A percentile compares a stretch with the other conserved stretches of the same genome.
Evolutionary conservation across 2,113 vertebrate genomes (phyloP).

Genomic region (Xyliphius kryptos): DNA sequence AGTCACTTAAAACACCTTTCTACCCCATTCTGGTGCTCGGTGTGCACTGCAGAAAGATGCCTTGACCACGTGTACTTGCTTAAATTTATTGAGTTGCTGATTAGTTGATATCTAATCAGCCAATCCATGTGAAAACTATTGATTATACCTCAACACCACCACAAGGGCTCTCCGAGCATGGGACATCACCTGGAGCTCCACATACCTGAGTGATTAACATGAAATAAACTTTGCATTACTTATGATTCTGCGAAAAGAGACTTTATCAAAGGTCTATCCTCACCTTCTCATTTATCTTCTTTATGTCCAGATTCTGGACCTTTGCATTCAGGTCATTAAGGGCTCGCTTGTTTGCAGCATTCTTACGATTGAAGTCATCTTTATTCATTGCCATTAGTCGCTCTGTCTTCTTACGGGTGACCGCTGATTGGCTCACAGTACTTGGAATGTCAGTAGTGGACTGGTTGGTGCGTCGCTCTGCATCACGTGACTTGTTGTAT

Average conservation of each 20-base stretch:
- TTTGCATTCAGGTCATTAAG: conserved; percentile 67
- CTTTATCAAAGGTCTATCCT: background rate
- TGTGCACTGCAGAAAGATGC: too few species aligned
- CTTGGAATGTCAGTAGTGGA: conserved; percentile 68
- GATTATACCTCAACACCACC: conserved; percentile 84
- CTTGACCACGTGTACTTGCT: too few species aligned
- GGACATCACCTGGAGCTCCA: conserved; percentile 68
- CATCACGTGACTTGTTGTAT: conserved; percentile 71
- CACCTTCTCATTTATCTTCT: conserved; percentile 84
- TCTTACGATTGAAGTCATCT: conserved; percentile 80
- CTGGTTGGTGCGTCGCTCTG: conserved; percentile 69
- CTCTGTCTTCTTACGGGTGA: conserved; percentile 68
- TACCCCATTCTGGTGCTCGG: too few species aligned
- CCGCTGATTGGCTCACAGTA: conserved; percentile 73
- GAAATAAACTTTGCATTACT: background rate
- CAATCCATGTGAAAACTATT: too few species aligned
- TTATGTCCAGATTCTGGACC: conserved; percentile 67
- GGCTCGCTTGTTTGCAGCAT: conserved; percentile 73
- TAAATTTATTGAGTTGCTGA: too few species aligned
- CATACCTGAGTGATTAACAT: conserved; percentile 75
- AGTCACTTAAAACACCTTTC: too few species aligned
- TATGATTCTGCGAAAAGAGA: too few species aligned
- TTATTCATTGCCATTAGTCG: conserved; percentile 65
- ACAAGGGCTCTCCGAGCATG: conserved; percentile 82
- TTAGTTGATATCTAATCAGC: too few species aligned